Conservation (phyloP, 1,140 invertebrate species). For the Parasteatoda tepidariorum region DNA sequence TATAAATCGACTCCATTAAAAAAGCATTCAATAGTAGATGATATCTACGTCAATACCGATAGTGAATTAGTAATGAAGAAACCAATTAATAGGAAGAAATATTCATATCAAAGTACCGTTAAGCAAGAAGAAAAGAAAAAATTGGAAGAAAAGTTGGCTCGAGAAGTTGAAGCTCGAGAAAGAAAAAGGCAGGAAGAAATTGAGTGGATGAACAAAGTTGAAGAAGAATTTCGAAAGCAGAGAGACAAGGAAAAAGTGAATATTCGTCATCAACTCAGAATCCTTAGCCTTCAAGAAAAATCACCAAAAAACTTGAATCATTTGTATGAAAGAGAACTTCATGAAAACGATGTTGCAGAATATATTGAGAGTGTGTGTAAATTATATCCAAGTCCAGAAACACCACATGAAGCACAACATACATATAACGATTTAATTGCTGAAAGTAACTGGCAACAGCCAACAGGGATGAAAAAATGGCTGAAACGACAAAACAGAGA, state of each 20-base stretch:
- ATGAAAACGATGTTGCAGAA: conserved; percentile 7
- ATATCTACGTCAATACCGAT: conserved; percentile 26
- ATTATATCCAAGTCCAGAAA: not conserved
- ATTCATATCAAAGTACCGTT: conserved; percentile 46
- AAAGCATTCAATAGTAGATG: not conserved
- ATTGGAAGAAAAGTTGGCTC: conserved; percentile 40
- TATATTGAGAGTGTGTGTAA: conserved; percentile 13
- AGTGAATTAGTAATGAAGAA: conserved; percentile 41
- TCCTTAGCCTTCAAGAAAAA: conserved; percentile 31
- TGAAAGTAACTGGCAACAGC: conserved; percentile 75
- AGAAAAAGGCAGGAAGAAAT: conserved; percentile 48
- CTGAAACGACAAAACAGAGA: conserved; percentile 45
- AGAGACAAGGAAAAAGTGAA: conserved; percentile 79
- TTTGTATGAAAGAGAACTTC: not conserved
- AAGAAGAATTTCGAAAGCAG: conserved; percentile 81
- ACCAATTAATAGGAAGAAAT: conserved; percentile 23
- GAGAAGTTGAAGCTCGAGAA: conserved; percentile 33
- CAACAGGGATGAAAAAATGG: conserved; percentile 58
- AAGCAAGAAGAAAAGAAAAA: conserved; percentile 39
- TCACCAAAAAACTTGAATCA: conserved; percentile 2
- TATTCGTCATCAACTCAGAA: conserved; percentile 30
- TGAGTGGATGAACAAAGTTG: conserved; percentile 75
- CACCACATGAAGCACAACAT: not conserved
- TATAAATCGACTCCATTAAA: conserved; percentile 68
- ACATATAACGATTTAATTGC: not conserved